Conservation (phyloP, 2,797 vertebrate species). For the Eleutherodactylus coqui region DNA sequence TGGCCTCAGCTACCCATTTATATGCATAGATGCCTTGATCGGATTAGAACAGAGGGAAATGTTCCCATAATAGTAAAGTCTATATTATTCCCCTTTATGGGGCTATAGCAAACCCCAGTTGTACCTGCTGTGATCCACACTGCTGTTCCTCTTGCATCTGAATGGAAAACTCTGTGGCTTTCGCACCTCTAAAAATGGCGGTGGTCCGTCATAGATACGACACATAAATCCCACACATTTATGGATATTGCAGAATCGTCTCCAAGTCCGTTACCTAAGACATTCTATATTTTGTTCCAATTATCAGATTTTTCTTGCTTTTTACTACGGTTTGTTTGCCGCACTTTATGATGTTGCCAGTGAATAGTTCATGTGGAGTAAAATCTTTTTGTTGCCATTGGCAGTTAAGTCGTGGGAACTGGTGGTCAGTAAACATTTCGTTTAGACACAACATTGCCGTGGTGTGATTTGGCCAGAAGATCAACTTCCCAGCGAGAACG, state of each 20-base stretch:
- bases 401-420: background rate
- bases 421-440: background rate
- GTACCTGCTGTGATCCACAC: too few species aligned
- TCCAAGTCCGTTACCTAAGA: background rate
- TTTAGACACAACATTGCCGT: slow-evolving; percentile 4
- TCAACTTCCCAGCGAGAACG: background rate
- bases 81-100: too few species aligned
- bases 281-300: background rate
- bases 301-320: background rate
- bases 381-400: background rate
- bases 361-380: background rate
- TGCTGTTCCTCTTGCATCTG: too few species aligned
- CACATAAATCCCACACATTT: background rate
- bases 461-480: background rate
- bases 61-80: too few species aligned
- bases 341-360: background rate
- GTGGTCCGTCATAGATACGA: background rate
- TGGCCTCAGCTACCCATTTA: too few species aligned
- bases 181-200: background rate
- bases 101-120: too few species aligned
- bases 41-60: too few species aligned
- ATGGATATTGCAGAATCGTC: background rate
- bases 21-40: too few species aligned
- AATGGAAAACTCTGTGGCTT: too few species aligned
- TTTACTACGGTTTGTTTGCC: background rate